phyloP scores from a whole-genome alignment of 1,140 invertebrate genomes.

The Mycetomoellerius zeteki region DNA sequence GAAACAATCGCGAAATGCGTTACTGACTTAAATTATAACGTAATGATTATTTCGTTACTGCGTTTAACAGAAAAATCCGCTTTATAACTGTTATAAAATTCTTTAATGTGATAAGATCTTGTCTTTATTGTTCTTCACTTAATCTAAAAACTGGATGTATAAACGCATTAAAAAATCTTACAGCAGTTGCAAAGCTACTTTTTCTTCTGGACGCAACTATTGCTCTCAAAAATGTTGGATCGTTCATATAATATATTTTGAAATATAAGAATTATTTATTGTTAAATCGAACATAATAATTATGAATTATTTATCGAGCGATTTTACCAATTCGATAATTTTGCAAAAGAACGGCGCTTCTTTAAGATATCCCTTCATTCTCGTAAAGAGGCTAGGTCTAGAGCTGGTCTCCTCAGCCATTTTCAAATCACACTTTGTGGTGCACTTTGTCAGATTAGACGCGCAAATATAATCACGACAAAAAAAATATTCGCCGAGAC shows the following conservation, averaged over 20 bases:
- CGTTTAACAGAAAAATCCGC: too few relatives aligned
- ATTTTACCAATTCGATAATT: slow-evolving; percentile 76
- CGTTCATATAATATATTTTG: background rate
- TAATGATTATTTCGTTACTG: background rate
- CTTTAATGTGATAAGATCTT: too few relatives aligned
- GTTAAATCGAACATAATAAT: background rate
- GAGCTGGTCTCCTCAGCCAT: slow-evolving; percentile 66
- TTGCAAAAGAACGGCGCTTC: slow-evolving; percentile 76
- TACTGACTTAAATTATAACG: background rate
- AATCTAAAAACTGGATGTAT: too few relatives aligned
- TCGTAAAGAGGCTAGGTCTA: slow-evolving; percentile 25
- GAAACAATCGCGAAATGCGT: background rate
- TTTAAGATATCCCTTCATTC: slow-evolving; percentile 66
- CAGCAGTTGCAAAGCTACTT: too few relatives aligned
- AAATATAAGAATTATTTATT: slow-evolving; percentile 9
- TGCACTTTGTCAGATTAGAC: background rate
- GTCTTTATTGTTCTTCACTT: too few relatives aligned
- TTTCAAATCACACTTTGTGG: slow-evolving; percentile 37
- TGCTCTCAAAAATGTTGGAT: background rate
- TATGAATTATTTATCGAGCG: background rate
- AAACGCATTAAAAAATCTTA: too few relatives aligned
- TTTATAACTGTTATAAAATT: too few relatives aligned
- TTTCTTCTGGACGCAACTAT: too few relatives aligned
- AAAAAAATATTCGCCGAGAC: slow-evolving; percentile 21
- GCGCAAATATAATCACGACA: background rate